Conservation (phyloP, 2,888 invertebrate genomes). For the Polyploca ridens region DNA sequence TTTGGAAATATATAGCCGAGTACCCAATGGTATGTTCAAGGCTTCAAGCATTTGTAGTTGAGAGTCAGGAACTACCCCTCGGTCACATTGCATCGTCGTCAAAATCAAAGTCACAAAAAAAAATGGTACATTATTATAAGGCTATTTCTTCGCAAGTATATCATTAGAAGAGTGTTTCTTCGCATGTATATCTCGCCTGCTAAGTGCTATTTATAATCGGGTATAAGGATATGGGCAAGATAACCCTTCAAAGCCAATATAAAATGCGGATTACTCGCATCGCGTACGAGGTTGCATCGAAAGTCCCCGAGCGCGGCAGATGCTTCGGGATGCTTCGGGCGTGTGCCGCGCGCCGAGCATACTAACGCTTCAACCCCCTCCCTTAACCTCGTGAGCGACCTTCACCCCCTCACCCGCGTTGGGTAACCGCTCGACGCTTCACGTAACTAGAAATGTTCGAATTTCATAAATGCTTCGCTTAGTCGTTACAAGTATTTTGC, state of each 20-base stretch:
- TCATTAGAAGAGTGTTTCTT: neutral
- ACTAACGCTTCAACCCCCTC: slow-evolving; percentile 33
- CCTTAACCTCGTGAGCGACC: slow-evolving; percentile 1
- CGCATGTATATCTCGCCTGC: too few species aligned
- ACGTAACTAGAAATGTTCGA: slow-evolving; percentile 38
- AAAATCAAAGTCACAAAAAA: too few species aligned
- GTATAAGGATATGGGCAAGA: slow-evolving; percentile 37
- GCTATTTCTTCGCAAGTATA: neutral
- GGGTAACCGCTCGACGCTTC: slow-evolving; percentile 13
- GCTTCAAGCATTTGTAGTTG: too few species aligned
- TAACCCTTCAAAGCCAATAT: slow-evolving; percentile 43
- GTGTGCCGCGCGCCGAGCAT: slow-evolving; percentile 36
- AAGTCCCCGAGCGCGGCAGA: slow-evolving; percentile 37
- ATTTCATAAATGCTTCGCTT: slow-evolving; percentile 47
- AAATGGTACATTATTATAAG: neutral
- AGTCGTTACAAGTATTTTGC: slow-evolving; percentile 31
- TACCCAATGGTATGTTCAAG: too few species aligned
- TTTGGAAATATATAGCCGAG: too few species aligned
- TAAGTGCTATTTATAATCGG: slow-evolving; percentile 25
- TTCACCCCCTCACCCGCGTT: slow-evolving; percentile 17
- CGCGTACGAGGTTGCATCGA: slow-evolving; percentile 41
- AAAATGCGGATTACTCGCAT: slow-evolving; percentile 32
- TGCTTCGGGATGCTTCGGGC: slow-evolving; percentile 33
- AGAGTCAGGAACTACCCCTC: too few species aligned
- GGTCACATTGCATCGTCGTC: too few species aligned